These are phyloP conservation scores for Zenarchopterus dispar DNA, from an alignment of 2,797 vertebrate species.

Conservation along the genomic window DNA sequence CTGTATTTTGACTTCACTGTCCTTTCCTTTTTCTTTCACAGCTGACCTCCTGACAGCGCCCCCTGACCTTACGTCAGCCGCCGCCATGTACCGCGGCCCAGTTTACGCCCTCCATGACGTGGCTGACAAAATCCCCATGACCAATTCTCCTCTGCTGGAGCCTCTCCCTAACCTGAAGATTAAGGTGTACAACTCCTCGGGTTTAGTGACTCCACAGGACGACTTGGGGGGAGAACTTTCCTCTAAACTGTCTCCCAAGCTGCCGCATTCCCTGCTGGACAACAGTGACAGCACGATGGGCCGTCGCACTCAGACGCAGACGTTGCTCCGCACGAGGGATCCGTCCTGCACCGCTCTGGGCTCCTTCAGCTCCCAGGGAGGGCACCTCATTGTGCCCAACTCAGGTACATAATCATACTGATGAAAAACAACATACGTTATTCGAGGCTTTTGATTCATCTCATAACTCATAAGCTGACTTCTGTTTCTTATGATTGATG, in stretches of 20 bases:
- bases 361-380: constrained; percentile 95
- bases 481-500: too few species aligned
- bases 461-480: too few species aligned
- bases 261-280: constrained; percentile 92
- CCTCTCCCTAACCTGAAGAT: constrained; percentile 96
- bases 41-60: constrained; percentile 93
- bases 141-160: constrained; percentile 96
- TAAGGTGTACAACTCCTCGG: constrained; percentile 95
- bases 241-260: constrained; percentile 93
- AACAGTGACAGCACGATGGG: constrained; percentile 88
- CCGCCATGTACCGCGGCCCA: constrained; percentile 95
- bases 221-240: constrained; percentile 92
- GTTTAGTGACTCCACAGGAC: constrained; percentile 93
- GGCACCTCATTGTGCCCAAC: constrained; percentile 94
- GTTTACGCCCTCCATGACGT: constrained; percentile 96
- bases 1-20: constrained; percentile 1
- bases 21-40: constrained; percentile 36
- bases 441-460: too few species aligned
- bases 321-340: constrained; percentile 90
- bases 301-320: constrained; percentile 93
- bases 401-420: constrained; percentile 83
- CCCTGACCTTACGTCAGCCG: constrained; percentile 95
- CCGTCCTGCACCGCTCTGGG: constrained; percentile 93
- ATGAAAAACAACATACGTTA: too few species aligned
- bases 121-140: constrained; percentile 99